Evolutionary conservation across 92 coral and sea anemone genomes (phyloP).

Genomic region (Siderastrea siderea): DNA sequence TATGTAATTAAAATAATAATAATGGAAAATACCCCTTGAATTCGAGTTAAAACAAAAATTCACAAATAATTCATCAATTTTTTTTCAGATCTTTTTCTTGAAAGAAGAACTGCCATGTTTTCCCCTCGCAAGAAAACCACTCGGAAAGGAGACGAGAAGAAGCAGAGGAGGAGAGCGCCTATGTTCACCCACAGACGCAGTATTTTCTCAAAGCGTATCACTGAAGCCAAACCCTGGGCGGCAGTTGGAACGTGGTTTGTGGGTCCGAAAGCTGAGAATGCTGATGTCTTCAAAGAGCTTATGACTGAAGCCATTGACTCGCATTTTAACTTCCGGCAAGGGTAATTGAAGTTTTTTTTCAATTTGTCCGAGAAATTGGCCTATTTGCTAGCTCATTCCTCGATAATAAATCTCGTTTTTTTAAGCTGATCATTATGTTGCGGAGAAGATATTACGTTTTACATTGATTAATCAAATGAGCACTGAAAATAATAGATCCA

Average conservation of each 20-base stretch:
- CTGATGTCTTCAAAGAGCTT: conserved; percentile 54
- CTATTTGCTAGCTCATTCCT: neutral
- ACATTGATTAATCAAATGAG: too few relatives aligned
- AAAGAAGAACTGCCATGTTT: neutral
- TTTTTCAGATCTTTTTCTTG: neutral
- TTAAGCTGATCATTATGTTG: too few relatives aligned
- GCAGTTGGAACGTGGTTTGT: conserved; percentile 86
- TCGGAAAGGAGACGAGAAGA: neutral
- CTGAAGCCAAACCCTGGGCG: conserved; percentile 66
- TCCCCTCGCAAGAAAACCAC: conserved; percentile 10
- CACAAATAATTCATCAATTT: too few relatives aligned
- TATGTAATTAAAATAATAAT: too few relatives aligned
- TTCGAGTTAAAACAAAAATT: too few relatives aligned
- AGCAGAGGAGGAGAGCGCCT: neutral
- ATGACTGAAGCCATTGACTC: conserved; percentile 51
- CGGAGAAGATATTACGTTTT: too few relatives aligned
- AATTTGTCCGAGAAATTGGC: too few relatives aligned
- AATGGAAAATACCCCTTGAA: too few relatives aligned
- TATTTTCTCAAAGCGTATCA: conserved; percentile 11
- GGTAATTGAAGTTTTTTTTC: conserved; percentile 2
- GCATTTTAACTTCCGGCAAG: conserved; percentile 65
- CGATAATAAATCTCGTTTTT: too few relatives aligned
- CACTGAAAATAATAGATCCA: too few relatives aligned
- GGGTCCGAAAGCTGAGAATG: conserved; percentile 85
- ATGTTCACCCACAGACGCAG: conserved; percentile 25